Percentiles rank a stretch among this genome's conserved stretches.
Evolutionary conservation across 2,113 vertebrate species (phyloP).

Genomic region (Hassar affinis): DNA sequence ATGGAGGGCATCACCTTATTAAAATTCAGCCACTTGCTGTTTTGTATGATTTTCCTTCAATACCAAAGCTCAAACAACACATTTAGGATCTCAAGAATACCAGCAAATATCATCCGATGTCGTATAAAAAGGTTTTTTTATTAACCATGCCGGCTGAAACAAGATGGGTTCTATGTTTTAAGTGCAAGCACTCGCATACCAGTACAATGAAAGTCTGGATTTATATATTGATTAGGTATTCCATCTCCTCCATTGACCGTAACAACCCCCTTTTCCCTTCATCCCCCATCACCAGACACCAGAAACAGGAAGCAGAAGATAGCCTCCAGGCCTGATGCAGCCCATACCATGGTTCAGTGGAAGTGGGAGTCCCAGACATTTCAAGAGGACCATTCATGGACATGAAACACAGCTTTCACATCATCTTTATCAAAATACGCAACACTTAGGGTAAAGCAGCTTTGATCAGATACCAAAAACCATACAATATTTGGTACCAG

Average conservation of each 20-base stretch:
- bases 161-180: not conserved
- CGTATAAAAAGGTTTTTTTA: not conserved
- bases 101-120: not conserved
- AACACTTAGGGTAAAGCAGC: not conserved
- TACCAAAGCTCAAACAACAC: not conserved
- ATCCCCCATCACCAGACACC: not conserved
- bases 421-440: not conserved
- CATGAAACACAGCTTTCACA: not conserved
- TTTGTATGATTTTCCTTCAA: not conserved
- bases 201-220: not conserved
- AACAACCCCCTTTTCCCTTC: not conserved
- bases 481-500: not conserved
- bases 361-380: not conserved
- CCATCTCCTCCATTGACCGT: not conserved
- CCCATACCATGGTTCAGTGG: not conserved
- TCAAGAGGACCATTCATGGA: not conserved
- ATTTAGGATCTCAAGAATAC: not conserved
- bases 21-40: not conserved
- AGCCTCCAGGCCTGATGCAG: not conserved
- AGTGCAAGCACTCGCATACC: not conserved
- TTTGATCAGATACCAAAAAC: not conserved
- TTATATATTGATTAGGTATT: not conserved
- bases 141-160: not conserved
- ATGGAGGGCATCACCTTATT: no score
- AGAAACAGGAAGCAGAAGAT: not conserved